These are phyloP conservation scores for Atrichornis clamosus DNA, from an alignment of 2,113 vertebrate species.

Conservation along the genomic window DNA sequence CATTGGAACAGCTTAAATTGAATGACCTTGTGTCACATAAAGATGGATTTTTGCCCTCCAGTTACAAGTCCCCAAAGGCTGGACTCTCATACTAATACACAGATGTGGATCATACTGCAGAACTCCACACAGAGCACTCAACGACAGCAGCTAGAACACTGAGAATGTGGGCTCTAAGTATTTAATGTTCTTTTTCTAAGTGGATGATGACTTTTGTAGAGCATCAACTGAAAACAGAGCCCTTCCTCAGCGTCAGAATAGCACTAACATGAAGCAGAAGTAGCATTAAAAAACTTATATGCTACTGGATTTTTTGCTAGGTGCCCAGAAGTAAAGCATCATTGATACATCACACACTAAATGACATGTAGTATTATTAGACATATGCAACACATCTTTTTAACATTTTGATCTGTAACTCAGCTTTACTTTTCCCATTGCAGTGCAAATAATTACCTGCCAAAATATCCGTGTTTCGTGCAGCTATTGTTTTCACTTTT, in stretches of 20 bases:
- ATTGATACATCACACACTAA: not conserved
- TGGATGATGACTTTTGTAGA: not conserved
- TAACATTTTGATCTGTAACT: not conserved
- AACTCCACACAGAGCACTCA: not conserved
- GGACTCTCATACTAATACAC: not conserved
- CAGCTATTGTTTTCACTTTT: constrained; percentile 98
- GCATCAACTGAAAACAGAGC: constrained; percentile 1
- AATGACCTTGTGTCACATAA: not conserved
- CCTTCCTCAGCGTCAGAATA: not conserved
- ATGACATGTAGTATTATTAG: not conserved
- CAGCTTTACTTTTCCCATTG: not conserved
- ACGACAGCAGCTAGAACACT: not conserved
- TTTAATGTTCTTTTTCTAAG: not conserved
- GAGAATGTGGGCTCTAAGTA: not conserved
- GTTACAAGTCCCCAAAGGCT: not conserved
- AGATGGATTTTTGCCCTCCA: constrained; percentile 4
- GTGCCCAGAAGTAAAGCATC: not conserved
- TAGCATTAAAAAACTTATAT: not conserved
- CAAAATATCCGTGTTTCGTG: constrained; percentile 90
- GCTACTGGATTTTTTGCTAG: not conserved
- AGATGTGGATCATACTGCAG: not conserved
- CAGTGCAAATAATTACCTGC: constrained; percentile 81
- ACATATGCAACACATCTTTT: not conserved
- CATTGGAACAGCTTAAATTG: not conserved
- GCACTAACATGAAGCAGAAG: constrained; percentile 3